Conservation (phyloP, 2,888 invertebrate species). For the Drosophila paranaensis region DNA sequence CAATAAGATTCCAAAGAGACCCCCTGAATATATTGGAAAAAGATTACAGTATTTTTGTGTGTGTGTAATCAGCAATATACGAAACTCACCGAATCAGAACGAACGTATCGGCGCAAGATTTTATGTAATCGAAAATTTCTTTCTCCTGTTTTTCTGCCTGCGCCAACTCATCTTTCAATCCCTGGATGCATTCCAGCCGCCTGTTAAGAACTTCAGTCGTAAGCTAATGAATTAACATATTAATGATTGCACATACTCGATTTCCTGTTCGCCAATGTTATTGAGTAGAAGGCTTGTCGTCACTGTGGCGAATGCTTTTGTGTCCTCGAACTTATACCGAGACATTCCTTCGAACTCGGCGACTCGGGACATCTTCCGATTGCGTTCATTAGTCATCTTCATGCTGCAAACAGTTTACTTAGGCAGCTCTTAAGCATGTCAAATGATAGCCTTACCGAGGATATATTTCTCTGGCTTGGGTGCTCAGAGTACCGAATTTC, state of each 20-base stretch:
- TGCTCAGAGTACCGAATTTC: constrained; percentile 79
- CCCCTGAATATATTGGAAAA: not conserved
- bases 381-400: constrained; percentile 74
- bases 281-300: constrained; percentile 71
- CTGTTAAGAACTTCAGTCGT: constrained; percentile 39
- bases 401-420: constrained; percentile 57
- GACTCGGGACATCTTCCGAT: constrained; percentile 69
- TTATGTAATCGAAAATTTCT: constrained; percentile 58
- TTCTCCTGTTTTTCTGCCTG: constrained; percentile 55
- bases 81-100: constrained; percentile 72
- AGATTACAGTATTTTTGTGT: not conserved
- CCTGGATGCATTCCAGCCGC: constrained; percentile 70
- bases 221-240: not conserved
- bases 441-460: constrained; percentile 70
- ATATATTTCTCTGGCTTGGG: constrained; percentile 80
- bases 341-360: constrained; percentile 63
- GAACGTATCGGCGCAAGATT: constrained; percentile 70
- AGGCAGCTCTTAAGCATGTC: no score
- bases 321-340: constrained; percentile 64
- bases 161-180: constrained; percentile 55
- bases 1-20: constrained; percentile 76
- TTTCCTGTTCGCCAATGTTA: constrained; percentile 79
- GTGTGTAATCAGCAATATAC: not conserved
- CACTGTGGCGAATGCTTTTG: constrained; percentile 64
- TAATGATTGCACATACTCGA: constrained; percentile 60